Evolutionary conservation across 2,888 invertebrate species (phyloP), one percentile per base, ranked within the genome.

Genomic region (Tenthredo scrophulariae): DNA sequence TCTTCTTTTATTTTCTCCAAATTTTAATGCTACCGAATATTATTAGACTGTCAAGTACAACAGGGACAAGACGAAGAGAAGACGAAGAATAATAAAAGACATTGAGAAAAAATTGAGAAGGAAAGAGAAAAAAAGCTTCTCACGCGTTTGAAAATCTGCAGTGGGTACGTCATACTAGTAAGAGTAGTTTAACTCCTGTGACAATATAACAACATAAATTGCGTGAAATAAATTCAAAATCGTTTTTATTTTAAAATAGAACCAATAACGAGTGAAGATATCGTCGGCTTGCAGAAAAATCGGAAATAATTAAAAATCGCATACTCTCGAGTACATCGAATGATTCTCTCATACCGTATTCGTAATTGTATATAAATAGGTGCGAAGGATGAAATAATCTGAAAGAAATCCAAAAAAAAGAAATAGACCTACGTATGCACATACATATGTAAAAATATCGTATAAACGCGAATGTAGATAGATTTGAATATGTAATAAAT

Each of bases 1-100:
- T 22, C 6, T 62, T 37, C 33, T 82, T 77, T 72, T 85, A 50
- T 74, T 67, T 37, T 33, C 46, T 70, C n/a, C 62, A n/a, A n/a
- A 7, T 26, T 62, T 62, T 2, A 62, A 62, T 62, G 10, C 18
- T 26, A 26, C 1, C 22, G 26, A 26, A 10, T 26, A 62, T 62
- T 22, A n/a, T 54, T 54, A 54, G n/a, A 54, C 18, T 1, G 54
- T n/a, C 7, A 10, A 54, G 37, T 37, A n/a, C n/a, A 7, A n/a
- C 5, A 54, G n/a, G n/a, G n/a, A n/a, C n/a, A n/a, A n/a, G n/a
- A n/a, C n/a, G n/a, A 50, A n/a, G 18, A 50, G 18, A 18, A 50
- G 9, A 50, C 7, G 54, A n/a, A 54, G 7, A 54, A 54, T n/a
- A 7, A 54, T n/a, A 54, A 54, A 7, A 54, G 1, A 7, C n/a